phyloP scores from a whole-genome alignment of 2,888 invertebrate species.

The Sphaerophoria taeniata region DNA sequence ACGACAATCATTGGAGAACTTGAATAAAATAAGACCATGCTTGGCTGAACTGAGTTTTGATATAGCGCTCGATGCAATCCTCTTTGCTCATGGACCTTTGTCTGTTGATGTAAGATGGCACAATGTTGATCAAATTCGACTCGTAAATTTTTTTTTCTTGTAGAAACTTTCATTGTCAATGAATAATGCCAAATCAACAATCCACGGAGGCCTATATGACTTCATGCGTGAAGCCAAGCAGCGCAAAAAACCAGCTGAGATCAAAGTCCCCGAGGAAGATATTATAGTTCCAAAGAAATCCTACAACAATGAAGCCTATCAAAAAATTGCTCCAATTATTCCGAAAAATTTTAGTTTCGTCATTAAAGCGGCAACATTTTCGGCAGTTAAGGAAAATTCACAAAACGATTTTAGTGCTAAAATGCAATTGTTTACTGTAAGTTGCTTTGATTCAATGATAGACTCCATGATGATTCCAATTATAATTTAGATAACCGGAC shows the following conservation, averaged over 20 bases:
- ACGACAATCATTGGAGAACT: slow-evolving; percentile 81
- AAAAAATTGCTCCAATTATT: slow-evolving; percentile 89
- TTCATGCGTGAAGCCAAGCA: slow-evolving; percentile 83
- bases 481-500: slow-evolving; percentile 83
- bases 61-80: slow-evolving; percentile 89
- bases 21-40: slow-evolving; percentile 85
- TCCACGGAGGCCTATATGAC: slow-evolving; percentile 84
- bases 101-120: slow-evolving; percentile 88
- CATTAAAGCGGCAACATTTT: slow-evolving; percentile 88
- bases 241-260: slow-evolving; percentile 77
- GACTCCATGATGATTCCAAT: neutral
- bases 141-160: slow-evolving; percentile 38
- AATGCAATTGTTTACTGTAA: slow-evolving; percentile 86
- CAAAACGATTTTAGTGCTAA: slow-evolving; percentile 89
- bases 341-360: slow-evolving; percentile 92
- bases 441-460: slow-evolving; percentile 57
- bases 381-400: slow-evolving; percentile 87
- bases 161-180: slow-evolving; percentile 83
- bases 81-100: slow-evolving; percentile 92
- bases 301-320: slow-evolving; percentile 84
- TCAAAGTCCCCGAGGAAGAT: slow-evolving; percentile 51
- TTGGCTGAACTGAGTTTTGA: slow-evolving; percentile 90
- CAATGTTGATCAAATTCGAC: neutral
- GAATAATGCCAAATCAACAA: slow-evolving; percentile 83
- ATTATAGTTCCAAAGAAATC: slow-evolving; percentile 58